Evolutionary conservation across 2,888 invertebrate species (phyloP).

Genomic region (Silvanus unidentatus): DNA sequence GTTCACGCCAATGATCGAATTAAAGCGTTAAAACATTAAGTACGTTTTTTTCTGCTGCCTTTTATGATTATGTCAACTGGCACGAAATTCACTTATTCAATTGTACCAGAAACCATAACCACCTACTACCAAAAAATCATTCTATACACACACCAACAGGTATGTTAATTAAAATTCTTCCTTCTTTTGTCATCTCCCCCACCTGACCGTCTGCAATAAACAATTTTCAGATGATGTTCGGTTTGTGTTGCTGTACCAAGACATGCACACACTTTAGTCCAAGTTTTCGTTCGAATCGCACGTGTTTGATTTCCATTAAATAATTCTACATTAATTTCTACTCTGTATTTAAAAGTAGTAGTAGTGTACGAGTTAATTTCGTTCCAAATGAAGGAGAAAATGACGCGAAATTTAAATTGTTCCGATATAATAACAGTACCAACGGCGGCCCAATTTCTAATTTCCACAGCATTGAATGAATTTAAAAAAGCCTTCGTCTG

Average conservation of each 20-base stretch:
- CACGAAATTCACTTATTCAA: too few relatives aligned
- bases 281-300: not conserved
- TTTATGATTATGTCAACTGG: too few relatives aligned
- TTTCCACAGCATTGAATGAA: slow-evolving; percentile 49
- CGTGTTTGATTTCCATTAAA: not conserved
- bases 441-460: slow-evolving; percentile 46
- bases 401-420: slow-evolving; percentile 13
- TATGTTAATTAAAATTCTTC: too few relatives aligned
- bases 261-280: not conserved
- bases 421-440: slow-evolving; percentile 40
- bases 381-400: slow-evolving; percentile 8
- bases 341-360: slow-evolving; percentile 27
- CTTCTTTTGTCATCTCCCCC: too few relatives aligned
- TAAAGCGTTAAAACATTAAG: too few relatives aligned
- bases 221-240: slow-evolving; percentile 1
- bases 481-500: slow-evolving; percentile 44
- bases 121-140: too few relatives aligned
- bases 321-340: slow-evolving; percentile 32
- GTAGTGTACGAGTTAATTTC: slow-evolving; percentile 25
- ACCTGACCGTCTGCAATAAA: too few relatives aligned
- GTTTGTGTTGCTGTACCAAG: not conserved
- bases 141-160: too few relatives aligned
- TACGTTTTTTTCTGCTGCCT: too few relatives aligned
- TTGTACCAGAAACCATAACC: too few relatives aligned
- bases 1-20: too few relatives aligned